These are phyloP conservation scores for Drosophila putrida DNA, from an alignment of 2,888 invertebrate genomes.

Conservation along the genomic window DNA sequence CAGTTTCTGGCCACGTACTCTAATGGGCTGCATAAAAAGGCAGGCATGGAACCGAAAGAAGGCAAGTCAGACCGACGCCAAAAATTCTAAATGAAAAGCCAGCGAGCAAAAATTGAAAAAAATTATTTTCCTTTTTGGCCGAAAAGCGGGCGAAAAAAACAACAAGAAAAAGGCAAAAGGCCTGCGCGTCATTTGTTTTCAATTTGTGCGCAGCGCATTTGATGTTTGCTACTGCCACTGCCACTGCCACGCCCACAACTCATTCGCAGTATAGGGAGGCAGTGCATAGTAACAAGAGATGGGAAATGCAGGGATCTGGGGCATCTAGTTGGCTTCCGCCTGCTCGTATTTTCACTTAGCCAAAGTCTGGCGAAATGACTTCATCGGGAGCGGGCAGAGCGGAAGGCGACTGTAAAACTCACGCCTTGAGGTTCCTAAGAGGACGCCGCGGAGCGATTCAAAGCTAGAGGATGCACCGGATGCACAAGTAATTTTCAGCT, in stretches of 20 bases:
- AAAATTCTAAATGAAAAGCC: slow-evolving; percentile 68
- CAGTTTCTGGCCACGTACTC: slow-evolving; percentile 62
- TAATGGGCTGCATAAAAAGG: slow-evolving; percentile 68
- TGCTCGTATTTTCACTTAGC: slow-evolving; percentile 74
- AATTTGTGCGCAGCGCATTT: slow-evolving; percentile 73
- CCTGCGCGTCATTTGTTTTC: slow-evolving; percentile 79
- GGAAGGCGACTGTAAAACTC: slow-evolving; percentile 78
- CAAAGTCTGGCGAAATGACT: slow-evolving; percentile 47
- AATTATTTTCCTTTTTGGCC: slow-evolving; percentile 41
- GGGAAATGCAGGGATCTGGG: not conserved
- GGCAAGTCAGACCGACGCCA: slow-evolving; percentile 39
- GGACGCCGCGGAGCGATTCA: slow-evolving; percentile 71
- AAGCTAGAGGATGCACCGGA: slow-evolving; percentile 63
- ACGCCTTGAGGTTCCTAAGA: slow-evolving; percentile 69
- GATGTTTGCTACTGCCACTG: slow-evolving; percentile 54
- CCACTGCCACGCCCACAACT: slow-evolving; percentile 41
- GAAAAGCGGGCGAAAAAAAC: too few relatives aligned
- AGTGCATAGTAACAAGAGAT: not conserved
- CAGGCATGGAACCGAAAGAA: not conserved
- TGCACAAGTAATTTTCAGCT: slow-evolving; percentile 78
- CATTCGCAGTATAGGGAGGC: slow-evolving; percentile 17
- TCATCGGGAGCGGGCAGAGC: slow-evolving; percentile 46
- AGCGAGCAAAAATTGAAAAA: slow-evolving; percentile 61
- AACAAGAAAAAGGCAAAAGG: slow-evolving; percentile 26
- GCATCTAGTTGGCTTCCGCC: slow-evolving; percentile 59